These are phyloP conservation scores for Dolichotis patagonum DNA, from an alignment of 2,113 vertebrate species.

Conservation along the genomic window DNA sequence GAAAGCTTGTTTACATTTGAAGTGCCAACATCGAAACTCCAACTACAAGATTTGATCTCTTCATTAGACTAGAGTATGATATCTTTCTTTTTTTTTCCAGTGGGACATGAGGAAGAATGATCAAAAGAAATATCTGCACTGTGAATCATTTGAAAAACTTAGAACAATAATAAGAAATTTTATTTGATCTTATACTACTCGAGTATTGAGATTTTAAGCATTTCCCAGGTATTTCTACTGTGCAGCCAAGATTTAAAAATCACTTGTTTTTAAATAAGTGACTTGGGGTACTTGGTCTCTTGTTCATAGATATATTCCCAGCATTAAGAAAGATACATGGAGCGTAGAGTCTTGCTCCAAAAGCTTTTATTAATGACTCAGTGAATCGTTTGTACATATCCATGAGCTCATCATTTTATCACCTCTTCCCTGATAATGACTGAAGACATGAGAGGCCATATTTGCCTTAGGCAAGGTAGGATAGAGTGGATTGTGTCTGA, in stretches of 20 bases:
- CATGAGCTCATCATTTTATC: not conserved
- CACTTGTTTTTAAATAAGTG: too few species aligned
- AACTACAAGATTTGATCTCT: not conserved
- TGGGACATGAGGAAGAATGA: not conserved
- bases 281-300: not conserved
- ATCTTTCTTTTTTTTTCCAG: not conserved
- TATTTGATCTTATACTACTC: slow-evolving; percentile 10
- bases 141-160: slow-evolving; percentile 34
- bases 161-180: not conserved
- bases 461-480: not conserved
- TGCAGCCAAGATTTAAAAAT: not conserved
- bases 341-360: not conserved
- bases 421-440: not conserved
- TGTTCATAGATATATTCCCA: not conserved
- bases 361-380: slow-evolving; percentile 23
- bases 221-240: not conserved
- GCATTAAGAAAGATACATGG: not conserved
- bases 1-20: not conserved
- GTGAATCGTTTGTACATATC: not conserved
- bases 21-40: not conserved
- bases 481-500: not conserved
- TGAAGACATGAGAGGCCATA: not conserved
- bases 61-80: not conserved
- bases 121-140: slow-evolving; percentile 22
- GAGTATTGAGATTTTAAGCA: slow-evolving; percentile 1